A percentile compares a stretch with the other conserved stretches of the same genome.
phyloP scores from a whole-genome alignment of 2,113 vertebrate species.

The Camelus dromedarius region DNA sequence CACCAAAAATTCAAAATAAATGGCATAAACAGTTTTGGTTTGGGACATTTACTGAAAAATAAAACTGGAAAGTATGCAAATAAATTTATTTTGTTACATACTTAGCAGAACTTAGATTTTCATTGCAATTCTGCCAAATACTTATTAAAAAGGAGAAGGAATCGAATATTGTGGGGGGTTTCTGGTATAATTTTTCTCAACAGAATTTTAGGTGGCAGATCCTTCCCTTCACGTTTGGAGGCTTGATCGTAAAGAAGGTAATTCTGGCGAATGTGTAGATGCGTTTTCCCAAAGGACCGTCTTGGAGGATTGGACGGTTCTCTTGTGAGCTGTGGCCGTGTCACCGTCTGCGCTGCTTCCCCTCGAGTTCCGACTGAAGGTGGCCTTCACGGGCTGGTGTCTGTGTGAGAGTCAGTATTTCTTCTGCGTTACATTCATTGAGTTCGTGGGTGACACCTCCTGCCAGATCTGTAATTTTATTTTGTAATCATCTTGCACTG shows the following conservation, averaged over 20 bases:
- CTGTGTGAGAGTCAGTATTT: too few species aligned
- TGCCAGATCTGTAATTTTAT: background rate
- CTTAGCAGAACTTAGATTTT: background rate
- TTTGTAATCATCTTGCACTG: background rate
- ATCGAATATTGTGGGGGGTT: accelerated
- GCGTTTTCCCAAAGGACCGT: background rate
- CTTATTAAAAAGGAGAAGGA: background rate
- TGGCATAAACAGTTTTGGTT: too few species aligned
- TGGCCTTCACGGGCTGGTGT: accelerated
- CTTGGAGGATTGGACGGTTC: background rate
- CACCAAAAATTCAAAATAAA: background rate
- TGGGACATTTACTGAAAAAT: background rate
- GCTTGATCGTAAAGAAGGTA: accelerated
- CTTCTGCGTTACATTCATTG: accelerated
- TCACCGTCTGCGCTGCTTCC: accelerated
- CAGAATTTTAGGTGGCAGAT: accelerated
- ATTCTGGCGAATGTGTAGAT: accelerated
- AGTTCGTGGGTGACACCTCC: accelerated
- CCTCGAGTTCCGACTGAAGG: accelerated
- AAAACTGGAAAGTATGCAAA: background rate
- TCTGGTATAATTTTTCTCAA: background rate
- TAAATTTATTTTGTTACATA: background rate
- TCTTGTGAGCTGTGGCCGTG: too few species aligned
- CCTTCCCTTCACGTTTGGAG: background rate
- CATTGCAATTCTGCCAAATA: background rate